Evolutionary conservation across 2,113 vertebrate genomes (phyloP).

Genomic region (Vicugna pacos): DNA sequence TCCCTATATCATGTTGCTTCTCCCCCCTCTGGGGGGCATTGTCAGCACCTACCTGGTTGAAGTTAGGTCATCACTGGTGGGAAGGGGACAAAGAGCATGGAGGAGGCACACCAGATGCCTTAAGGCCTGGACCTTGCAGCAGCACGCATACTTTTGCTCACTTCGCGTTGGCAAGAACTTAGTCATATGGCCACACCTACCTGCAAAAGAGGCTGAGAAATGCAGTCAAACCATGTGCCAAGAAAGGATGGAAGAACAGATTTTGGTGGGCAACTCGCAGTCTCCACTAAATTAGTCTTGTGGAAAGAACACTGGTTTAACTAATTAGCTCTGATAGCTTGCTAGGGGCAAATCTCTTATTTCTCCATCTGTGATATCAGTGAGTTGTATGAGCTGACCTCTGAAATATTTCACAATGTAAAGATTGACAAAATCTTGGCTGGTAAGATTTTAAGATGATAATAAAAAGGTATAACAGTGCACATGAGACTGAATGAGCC

Average conservation of each 20-base stretch:
- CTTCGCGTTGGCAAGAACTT: background rate
- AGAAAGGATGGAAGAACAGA: constrained; percentile 34
- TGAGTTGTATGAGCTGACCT: constrained; percentile 45
- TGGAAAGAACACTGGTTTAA: constrained; percentile 28
- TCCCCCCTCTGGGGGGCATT: constrained; percentile 17
- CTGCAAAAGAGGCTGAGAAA: constrained; percentile 26
- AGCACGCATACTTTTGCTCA: background rate
- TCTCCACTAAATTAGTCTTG: background rate
- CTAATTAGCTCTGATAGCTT: constrained; percentile 56
- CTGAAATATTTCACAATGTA: constrained; percentile 54
- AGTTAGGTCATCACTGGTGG: constrained; percentile 24
- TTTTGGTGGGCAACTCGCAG: constrained; percentile 55
- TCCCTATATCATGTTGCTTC: constrained; percentile 38
- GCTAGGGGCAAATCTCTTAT: constrained; percentile 33
- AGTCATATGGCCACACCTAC: background rate
- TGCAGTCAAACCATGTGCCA: background rate
- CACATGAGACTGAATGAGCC: background rate
- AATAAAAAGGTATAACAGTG: background rate
- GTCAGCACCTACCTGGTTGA: background rate
- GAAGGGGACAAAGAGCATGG: background rate
- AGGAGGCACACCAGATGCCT: background rate
- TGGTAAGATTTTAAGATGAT: background rate
- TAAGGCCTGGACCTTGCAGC: background rate
- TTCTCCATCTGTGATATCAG: constrained; percentile 48
- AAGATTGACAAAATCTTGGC: constrained; percentile 19